These are phyloP conservation scores for Phyllotreta cruciferae DNA, from an alignment of 2,888 invertebrate genomes.

Conservation along the genomic window DNA sequence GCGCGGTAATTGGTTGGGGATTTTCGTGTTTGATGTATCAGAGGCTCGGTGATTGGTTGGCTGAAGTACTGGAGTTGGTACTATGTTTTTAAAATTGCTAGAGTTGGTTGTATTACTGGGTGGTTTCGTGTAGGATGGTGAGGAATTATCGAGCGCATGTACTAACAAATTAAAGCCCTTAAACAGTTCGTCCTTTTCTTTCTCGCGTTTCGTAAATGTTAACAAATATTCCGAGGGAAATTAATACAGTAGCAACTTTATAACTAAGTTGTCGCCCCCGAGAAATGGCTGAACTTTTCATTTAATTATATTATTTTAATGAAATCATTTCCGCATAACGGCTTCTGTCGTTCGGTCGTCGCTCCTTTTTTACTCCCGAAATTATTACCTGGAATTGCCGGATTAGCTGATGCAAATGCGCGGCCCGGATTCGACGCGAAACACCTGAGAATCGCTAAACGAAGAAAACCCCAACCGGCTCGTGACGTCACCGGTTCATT, in stretches of 20 bases:
- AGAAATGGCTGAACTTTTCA: conserved; percentile 36
- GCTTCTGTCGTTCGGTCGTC: conserved; percentile 14
- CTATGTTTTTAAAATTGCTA: too few relatives aligned
- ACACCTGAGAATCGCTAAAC: not conserved
- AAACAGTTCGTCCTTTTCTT: conserved; percentile 22
- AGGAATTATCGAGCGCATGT: not conserved
- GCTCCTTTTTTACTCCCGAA: conserved; percentile 22
- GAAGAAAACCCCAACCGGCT: too few relatives aligned
- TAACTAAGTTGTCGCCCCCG: conserved; percentile 34
- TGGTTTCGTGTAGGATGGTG: too few relatives aligned
- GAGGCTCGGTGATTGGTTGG: too few relatives aligned
- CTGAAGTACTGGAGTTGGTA: too few relatives aligned
- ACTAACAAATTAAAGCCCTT: conserved; percentile 1
- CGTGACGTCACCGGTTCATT: too few relatives aligned
- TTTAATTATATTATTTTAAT: conserved; percentile 38
- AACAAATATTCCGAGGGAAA: conserved; percentile 45
- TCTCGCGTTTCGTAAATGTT: conserved; percentile 49
- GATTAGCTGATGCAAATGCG: conserved; percentile 17
- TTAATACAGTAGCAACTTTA: conserved; percentile 42
- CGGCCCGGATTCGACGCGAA: conserved; percentile 8
- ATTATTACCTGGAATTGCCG: conserved; percentile 24
- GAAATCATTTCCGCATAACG: conserved; percentile 26
- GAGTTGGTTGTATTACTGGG: too few relatives aligned
- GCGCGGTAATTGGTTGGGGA: not conserved
- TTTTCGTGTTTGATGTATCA: not conserved